Evolutionary conservation across 2,113 vertebrate species (phyloP).

Genomic region (Sinocyclocheilus anophthalmus): DNA sequence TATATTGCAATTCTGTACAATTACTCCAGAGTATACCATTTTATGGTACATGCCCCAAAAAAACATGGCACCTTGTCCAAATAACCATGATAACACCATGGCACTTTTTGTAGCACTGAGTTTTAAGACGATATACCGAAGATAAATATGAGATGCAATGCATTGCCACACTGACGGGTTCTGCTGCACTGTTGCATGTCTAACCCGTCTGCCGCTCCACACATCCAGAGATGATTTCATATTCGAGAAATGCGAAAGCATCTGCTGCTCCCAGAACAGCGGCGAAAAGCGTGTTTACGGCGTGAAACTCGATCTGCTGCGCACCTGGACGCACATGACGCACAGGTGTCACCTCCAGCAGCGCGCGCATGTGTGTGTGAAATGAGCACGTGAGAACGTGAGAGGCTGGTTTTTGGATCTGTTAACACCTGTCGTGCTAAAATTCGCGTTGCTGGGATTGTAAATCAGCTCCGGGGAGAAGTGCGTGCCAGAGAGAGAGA

Average conservation of each 20-base stretch:
- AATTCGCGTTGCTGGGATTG: constrained; percentile 86
- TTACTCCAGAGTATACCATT: too few relatives aligned
- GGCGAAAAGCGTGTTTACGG: constrained; percentile 74
- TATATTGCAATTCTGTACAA: too few relatives aligned
- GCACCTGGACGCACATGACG: constrained; percentile 84
- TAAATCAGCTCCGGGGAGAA: constrained; percentile 85
- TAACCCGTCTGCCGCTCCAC: constrained; percentile 73
- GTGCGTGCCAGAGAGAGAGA: constrained; percentile 86
- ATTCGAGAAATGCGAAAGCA: constrained; percentile 79
- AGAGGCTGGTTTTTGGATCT: constrained; percentile 63
- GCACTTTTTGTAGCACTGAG: too few relatives aligned
- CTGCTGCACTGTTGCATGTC: constrained; percentile 72
- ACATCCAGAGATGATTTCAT: constrained; percentile 76
- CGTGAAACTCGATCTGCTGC: constrained; percentile 82
- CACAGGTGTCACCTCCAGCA: constrained; percentile 79
- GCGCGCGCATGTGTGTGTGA: constrained; percentile 42
- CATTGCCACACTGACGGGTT: not conserved
- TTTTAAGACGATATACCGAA: not conserved
- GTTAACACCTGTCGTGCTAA: constrained; percentile 88
- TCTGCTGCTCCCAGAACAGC: constrained; percentile 82
- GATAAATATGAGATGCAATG: not conserved
- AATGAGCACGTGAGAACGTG: constrained; percentile 48
- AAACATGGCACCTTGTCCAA: too few relatives aligned
- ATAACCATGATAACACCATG: too few relatives aligned
- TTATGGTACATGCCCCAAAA: too few relatives aligned